phyloP scores from a whole-genome alignment of 2,113 vertebrate species.

The Equus przewalskii region DNA sequence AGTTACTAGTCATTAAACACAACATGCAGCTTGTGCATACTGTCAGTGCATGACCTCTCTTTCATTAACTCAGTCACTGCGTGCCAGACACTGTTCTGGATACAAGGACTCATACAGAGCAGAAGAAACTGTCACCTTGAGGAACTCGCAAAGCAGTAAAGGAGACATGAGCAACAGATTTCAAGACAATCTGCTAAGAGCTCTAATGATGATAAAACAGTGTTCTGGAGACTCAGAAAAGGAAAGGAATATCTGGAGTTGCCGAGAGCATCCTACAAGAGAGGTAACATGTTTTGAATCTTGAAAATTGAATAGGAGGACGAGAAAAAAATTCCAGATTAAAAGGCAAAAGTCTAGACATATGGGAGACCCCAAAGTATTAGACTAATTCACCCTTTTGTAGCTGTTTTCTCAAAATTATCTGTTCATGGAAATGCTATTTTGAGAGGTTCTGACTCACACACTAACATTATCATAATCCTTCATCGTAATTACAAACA shows the following conservation, averaged over 20 bases:
- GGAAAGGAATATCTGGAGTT: not conserved
- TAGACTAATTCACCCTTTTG: not conserved
- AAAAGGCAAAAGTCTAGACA: not conserved
- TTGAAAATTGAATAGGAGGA: constrained; percentile 15
- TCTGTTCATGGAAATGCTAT: constrained; percentile 6
- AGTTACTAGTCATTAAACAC: not conserved
- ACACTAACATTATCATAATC: constrained; percentile 28
- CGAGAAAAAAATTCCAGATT: constrained; percentile 18
- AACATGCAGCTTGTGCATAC: not conserved
- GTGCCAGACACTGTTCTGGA: not conserved
- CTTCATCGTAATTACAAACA: constrained; percentile 45
- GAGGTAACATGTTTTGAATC: not conserved
- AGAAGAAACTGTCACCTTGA: not conserved
- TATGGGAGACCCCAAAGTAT: not conserved
- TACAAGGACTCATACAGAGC: not conserved
- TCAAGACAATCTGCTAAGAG: not conserved
- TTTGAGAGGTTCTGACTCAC: constrained; percentile 55
- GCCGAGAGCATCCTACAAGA: not conserved
- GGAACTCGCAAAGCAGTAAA: not conserved
- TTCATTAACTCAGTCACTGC: not conserved
- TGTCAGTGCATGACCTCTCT: not conserved
- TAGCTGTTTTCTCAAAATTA: constrained; percentile 37
- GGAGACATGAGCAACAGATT: not conserved
- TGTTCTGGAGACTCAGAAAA: not conserved
- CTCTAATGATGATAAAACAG: not conserved